These are phyloP conservation scores for Pholis gunnellus DNA, from an alignment of 2,113 vertebrate species.

Conservation along the genomic window DNA sequence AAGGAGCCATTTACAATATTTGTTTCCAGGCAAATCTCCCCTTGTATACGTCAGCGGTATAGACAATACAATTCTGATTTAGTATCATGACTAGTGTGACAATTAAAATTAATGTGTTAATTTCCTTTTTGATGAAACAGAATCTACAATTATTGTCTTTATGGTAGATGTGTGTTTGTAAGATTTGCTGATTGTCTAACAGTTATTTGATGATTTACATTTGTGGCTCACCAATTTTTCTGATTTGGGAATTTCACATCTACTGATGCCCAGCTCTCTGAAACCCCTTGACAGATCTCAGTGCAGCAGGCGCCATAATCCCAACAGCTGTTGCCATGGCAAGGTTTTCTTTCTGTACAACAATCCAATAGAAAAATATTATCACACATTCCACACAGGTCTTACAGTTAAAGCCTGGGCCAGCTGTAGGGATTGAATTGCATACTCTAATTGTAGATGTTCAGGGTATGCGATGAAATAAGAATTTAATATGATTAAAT, in stretches of 20 bases:
- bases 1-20: conserved; percentile 24
- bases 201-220: conserved; percentile 43
- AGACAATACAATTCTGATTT: conserved; percentile 17
- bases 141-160: neutral
- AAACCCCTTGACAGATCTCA: conserved; percentile 60
- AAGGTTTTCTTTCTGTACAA: conserved; percentile 44
- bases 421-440: conserved; percentile 43
- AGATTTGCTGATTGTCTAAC: conserved; percentile 16
- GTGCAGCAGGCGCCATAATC: conserved; percentile 65
- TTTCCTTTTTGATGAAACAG: neutral
- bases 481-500: conserved; percentile 30
- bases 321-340: conserved; percentile 70
- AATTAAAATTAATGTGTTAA: neutral
- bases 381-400: conserved; percentile 52
- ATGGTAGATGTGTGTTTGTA: neutral
- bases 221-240: conserved; percentile 37
- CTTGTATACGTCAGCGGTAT: neutral
- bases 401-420: conserved; percentile 17
- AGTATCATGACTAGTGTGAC: neutral
- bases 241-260: conserved; percentile 54
- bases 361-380: conserved; percentile 58
- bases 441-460: conserved; percentile 38
- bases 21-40: conserved; percentile 29
- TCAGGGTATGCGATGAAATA: conserved; percentile 22
- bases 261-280: conserved; percentile 39